Evolutionary conservation across 2,888 invertebrate species (phyloP).

Genomic region (Dicycla oo): DNA sequence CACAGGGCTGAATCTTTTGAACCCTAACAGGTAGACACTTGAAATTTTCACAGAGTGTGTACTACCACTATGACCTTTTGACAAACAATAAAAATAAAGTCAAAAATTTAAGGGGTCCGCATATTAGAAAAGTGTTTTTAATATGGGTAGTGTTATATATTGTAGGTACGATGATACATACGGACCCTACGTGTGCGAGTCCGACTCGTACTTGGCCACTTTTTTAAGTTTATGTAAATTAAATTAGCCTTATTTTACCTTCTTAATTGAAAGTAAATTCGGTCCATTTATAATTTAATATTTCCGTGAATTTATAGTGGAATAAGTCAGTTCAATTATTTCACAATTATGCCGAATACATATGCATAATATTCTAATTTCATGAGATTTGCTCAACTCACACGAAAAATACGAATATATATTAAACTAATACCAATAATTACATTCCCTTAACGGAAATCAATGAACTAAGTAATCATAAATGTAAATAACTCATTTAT

Average conservation of each 20-base stretch:
- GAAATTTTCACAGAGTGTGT: no score
- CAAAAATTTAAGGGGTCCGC: no score
- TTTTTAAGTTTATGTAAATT: neutral
- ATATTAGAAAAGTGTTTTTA: no score
- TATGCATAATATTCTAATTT: constrained; percentile 2
- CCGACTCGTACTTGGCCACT: no score
- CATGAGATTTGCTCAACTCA: neutral
- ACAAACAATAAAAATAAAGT: no score
- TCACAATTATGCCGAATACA: neutral
- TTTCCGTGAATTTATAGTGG: constrained; percentile 21
- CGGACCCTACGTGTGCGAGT: no score
- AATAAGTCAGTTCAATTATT: constrained; percentile 1
- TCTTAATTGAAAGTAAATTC: neutral
- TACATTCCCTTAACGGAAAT: constrained; percentile 7
- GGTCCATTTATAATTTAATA: constrained; percentile 5
- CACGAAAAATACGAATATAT: neutral
- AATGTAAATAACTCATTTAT: constrained; percentile 37
- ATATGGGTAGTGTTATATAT: no score
- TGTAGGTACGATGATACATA: no score
- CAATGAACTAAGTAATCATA: constrained; percentile 27
- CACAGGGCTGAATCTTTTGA: no score
- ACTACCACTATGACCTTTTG: no score
- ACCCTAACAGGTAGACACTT: no score
- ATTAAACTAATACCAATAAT: constrained; percentile 14
- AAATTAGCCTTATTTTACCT: neutral